These are phyloP conservation scores for Agelas oroides DNA, from an alignment of 37 sponge, comb jelly and placozoan genomes.

Conservation along the genomic window DNA sequence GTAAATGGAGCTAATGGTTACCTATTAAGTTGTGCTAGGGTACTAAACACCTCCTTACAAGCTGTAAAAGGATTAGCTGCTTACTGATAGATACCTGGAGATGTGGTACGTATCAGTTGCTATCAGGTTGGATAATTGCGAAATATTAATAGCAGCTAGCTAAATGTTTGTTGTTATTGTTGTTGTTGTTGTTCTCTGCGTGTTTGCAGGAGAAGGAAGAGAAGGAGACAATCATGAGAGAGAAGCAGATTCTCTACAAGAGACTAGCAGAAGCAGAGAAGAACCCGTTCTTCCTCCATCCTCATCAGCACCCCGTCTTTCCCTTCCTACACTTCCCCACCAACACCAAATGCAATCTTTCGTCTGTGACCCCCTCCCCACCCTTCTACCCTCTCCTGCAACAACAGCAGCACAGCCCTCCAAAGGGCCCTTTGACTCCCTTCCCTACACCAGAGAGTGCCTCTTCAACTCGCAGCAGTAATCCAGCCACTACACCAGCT, in stretches of 20 bases:
- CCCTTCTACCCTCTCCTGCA: conserved; percentile 35
- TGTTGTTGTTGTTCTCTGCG: too few relatives aligned
- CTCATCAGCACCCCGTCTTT: conserved; percentile 28
- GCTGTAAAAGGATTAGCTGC: too few relatives aligned
- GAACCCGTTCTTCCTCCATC: conserved; percentile 42
- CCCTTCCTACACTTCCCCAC: conserved; percentile 37
- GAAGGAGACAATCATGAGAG: conserved; percentile 47
- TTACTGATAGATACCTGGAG: too few relatives aligned
- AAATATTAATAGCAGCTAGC: too few relatives aligned
- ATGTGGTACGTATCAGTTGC: too few relatives aligned
- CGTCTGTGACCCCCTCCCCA: background rate
- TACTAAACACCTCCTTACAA: too few relatives aligned
- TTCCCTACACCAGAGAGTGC: background rate
- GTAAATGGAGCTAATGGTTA: too few relatives aligned
- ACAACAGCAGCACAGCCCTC: conserved; percentile 25
- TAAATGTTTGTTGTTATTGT: too few relatives aligned
- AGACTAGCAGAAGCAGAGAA: conserved; percentile 46
- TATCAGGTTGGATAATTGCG: too few relatives aligned
- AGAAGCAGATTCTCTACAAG: conserved; percentile 54
- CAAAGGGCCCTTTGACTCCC: background rate
- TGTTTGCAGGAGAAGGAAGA: conserved; percentile 24
- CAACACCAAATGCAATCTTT: background rate
- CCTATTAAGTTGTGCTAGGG: too few relatives aligned
- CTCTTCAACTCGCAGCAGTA: background rate
- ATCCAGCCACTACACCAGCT: background rate